A percentile compares a stretch with the other conserved stretches of the same genome.
phyloP scores from a whole-genome alignment of 2,888 invertebrate genomes.

The Papilio demoleus region DNA sequence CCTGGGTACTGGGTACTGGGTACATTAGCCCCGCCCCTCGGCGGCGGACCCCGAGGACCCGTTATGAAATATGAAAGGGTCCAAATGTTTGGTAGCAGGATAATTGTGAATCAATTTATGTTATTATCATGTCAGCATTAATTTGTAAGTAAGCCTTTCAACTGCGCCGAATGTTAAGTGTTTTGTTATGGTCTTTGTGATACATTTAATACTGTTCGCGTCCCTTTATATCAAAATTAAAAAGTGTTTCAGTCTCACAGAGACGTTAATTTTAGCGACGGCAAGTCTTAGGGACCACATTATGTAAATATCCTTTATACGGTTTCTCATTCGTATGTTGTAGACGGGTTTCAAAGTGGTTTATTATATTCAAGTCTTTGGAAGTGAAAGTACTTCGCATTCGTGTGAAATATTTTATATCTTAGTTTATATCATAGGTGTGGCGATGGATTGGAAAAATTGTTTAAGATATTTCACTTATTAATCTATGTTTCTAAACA shows the following conservation, averaged over 20 bases:
- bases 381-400: constrained; percentile 1
- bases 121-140: constrained; percentile 79
- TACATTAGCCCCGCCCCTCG: constrained; percentile 65
- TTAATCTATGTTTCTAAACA: neutral
- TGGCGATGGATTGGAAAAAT: neutral
- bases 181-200: constrained; percentile 58
- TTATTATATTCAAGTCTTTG: constrained; percentile 9
- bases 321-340: neutral
- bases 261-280: neutral
- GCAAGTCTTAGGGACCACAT: neutral
- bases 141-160: constrained; percentile 65
- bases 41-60: constrained; percentile 58
- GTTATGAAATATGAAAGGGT: constrained; percentile 75
- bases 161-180: constrained; percentile 57
- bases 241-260: constrained; percentile 8
- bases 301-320: constrained; percentile 16
- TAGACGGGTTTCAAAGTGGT: neutral
- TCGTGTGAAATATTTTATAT: neutral
- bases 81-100: constrained; percentile 64
- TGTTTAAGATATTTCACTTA: neutral
- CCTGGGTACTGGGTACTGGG: constrained; percentile 20
- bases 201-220: constrained; percentile 47
- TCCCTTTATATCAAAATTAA: constrained; percentile 25
- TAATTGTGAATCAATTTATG: constrained; percentile 75
- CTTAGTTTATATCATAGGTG: neutral